Conservation (phyloP, 1,140 invertebrate species). For the Leptonema lineaticorne region DNA sequence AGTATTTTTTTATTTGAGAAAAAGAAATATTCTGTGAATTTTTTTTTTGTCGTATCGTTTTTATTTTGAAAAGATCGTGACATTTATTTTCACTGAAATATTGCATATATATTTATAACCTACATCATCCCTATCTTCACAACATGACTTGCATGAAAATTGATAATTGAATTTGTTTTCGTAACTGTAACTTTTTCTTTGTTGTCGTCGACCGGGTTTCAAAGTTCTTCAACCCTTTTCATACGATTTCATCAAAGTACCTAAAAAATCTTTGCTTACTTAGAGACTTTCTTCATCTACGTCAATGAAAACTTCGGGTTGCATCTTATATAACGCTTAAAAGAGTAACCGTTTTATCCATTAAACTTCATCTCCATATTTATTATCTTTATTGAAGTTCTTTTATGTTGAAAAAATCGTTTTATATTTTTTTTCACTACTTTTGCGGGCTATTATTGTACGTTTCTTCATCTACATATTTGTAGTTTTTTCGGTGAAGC, state of each 20-base stretch:
- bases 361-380: constrained; percentile 7
- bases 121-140: neutral
- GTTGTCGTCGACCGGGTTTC: neutral
- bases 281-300: neutral
- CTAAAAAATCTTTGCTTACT: neutral
- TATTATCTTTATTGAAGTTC: neutral
- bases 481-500: no score
- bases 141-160: neutral
- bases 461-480: no score
- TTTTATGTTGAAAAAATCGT: constrained; percentile 5
- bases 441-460: no score
- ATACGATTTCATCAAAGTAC: neutral
- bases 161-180: constrained; percentile 1
- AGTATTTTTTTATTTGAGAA: no score
- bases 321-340: neutral
- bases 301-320: neutral
- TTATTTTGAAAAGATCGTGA: neutral
- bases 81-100: neutral
- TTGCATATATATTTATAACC: neutral
- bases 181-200: neutral
- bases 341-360: neutral
- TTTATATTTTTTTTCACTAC: no score
- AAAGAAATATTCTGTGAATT: neutral
- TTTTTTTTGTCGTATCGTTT: neutral
- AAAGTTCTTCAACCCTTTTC: constrained; percentile 7